Evolutionary conservation across 2,888 invertebrate species (phyloP).

Genomic region (Cerastis leucographa): DNA sequence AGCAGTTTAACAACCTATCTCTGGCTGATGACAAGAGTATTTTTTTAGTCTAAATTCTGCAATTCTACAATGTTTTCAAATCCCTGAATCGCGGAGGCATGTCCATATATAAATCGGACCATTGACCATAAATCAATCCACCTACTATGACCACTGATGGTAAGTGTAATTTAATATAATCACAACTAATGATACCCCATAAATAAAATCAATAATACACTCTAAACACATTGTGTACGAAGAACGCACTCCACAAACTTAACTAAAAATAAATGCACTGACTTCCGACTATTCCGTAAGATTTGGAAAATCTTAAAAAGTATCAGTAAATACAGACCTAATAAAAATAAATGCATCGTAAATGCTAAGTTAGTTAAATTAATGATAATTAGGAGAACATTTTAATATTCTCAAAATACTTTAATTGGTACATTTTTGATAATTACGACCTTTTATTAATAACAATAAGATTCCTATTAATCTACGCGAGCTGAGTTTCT

Average conservation of each 20-base stretch:
- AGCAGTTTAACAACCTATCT: too few species aligned
- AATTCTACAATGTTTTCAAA: neutral
- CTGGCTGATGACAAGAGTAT: neutral
- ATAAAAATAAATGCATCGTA: conserved; percentile 64
- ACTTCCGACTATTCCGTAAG: neutral
- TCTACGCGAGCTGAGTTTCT: neutral
- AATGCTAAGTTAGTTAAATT: conserved; percentile 55
- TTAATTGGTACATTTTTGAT: conserved; percentile 15
- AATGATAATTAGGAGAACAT: conserved; percentile 27
- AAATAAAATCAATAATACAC: conserved; percentile 57
- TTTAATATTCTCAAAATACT: conserved; percentile 43
- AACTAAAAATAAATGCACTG: conserved; percentile 56
- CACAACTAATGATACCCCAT: conserved; percentile 43
- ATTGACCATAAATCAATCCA: neutral
- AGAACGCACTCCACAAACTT: conserved; percentile 49
- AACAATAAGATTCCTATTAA: conserved; percentile 9
- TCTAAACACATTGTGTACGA: conserved; percentile 40
- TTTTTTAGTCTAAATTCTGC: neutral
- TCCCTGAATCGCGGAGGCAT: neutral
- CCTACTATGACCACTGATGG: neutral
- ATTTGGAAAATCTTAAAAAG: conserved; percentile 10
- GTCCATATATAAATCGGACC: neutral
- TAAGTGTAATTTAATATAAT: conserved; percentile 24
- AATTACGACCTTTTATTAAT: conserved; percentile 38
- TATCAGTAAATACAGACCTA: conserved; percentile 51